These are phyloP conservation scores for Umimayanthus kanabou DNA, from an alignment of 92 coral and sea anemone species.

Conservation along the genomic window DNA sequence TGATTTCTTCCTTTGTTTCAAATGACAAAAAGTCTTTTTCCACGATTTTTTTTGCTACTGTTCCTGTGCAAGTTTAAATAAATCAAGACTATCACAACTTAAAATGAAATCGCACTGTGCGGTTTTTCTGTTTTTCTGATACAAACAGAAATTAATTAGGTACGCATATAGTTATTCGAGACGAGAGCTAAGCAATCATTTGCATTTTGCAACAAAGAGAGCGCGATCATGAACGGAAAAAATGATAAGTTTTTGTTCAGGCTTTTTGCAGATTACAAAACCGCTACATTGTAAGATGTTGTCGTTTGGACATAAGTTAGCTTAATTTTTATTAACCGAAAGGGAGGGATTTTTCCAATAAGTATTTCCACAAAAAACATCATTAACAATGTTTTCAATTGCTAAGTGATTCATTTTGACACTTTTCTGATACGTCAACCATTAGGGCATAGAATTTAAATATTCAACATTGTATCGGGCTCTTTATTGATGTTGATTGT, in stretches of 20 bases:
- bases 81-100: not conserved
- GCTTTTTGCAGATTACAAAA: not conserved
- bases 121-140: not conserved
- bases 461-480: not conserved
- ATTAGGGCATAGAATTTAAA: not conserved
- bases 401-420: not conserved
- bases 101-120: not conserved
- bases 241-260: not conserved
- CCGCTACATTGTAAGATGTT: not conserved
- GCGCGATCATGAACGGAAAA: not conserved
- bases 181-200: not conserved
- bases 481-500: not conserved
- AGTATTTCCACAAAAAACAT: not conserved
- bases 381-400: not conserved
- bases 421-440: not conserved
- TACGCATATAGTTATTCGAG: not conserved
- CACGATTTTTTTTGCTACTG: not conserved
- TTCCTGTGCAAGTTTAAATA: not conserved
- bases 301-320: not conserved
- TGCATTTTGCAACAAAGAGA: not conserved
- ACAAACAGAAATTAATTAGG: not conserved
- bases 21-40: not conserved
- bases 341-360: not conserved
- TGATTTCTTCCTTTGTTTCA: not conserved
- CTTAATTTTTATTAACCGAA: not conserved